Evolutionary conservation across 2,113 vertebrate genomes (phyloP), one percentile per base, ranked within the genome.

Genomic region (Zapus hudsonius): DNA sequence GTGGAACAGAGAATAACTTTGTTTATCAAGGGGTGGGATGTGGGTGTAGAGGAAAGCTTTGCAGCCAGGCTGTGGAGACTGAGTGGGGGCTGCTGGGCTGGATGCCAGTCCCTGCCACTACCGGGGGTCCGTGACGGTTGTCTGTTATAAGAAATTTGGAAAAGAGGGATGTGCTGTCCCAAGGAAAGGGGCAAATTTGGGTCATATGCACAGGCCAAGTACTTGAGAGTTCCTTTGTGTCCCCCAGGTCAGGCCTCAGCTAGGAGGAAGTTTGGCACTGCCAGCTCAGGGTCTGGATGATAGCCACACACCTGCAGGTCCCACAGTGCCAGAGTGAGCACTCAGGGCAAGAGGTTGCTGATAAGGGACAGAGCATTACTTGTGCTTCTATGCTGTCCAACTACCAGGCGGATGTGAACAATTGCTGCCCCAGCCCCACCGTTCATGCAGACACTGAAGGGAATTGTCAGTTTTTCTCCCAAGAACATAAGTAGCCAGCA

Each of bases 21-120:
- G 98, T 98, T 98, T 96, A 97, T 96, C 98, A 97, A 97, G 96
- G 97, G 98, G 97, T 97, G 97, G 97, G 98, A 97, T 97, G 97
- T 86, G 97, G 97, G 79, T 89, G 44, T 94, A 42, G 96, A 94
- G 92, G 94, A 84, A 96, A 97, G 97, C 96, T 98, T 96, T 97
- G 81, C 97, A 96, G 97, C 97, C 96, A 89, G 97, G 94, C 96
- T 84, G 74, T 95, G 94, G 96, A 95, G 95, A 93, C 92, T 89
- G 97, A 97, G 96, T 97, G 98, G 97, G 97, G 97, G 97, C 97
- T 96, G 97, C 95, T 89, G 95, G 96, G 97, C 97, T 96, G 95
- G 96, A 97, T 96, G 96, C 96, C 97, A 94, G 95, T 42, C 80
- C 75, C 74, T 27, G 25, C 47, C 63, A 92, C 92, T 90, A 95